Conservation (phyloP, 2,888 invertebrate genomes). For the Endotricha flammealis region DNA sequence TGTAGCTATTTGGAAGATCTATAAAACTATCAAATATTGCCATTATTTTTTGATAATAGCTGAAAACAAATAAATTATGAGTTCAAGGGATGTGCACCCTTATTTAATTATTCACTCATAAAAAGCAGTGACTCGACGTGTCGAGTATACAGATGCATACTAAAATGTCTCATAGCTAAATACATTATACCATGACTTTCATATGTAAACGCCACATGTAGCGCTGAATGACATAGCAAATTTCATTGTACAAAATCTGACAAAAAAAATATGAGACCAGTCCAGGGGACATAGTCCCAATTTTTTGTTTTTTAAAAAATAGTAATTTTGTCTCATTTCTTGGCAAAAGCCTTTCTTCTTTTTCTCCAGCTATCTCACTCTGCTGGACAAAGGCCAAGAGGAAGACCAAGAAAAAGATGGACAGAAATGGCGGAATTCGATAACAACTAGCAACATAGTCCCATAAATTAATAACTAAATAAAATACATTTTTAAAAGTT, state of each 20-base stretch:
- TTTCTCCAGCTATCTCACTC: no score
- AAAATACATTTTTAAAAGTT: not conserved
- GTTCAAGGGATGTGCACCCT: not conserved
- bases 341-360: no score
- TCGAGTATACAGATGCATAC: conserved; percentile 18
- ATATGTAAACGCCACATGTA: conserved; percentile 9
- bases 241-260: conserved; percentile 28
- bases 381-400: no score
- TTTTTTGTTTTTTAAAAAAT: no score
- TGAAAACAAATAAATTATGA: no score
- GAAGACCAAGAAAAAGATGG: no score
- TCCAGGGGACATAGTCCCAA: not conserved
- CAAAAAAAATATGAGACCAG: conserved; percentile 22
- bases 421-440: no score
- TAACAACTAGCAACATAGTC: no score
- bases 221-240: conserved; percentile 23
- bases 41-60: no score
- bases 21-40: no score
- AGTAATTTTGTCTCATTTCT: not conserved
- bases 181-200: conserved; percentile 22
- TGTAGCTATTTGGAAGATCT: no score
- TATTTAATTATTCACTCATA: conserved; percentile 14
- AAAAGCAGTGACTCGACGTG: conserved; percentile 24
- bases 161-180: conserved; percentile 26
- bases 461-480: no score